Base-by-base conservation (phyloP, 2,888 invertebrate species). In the Torymus aiolomorphi region DNA sequence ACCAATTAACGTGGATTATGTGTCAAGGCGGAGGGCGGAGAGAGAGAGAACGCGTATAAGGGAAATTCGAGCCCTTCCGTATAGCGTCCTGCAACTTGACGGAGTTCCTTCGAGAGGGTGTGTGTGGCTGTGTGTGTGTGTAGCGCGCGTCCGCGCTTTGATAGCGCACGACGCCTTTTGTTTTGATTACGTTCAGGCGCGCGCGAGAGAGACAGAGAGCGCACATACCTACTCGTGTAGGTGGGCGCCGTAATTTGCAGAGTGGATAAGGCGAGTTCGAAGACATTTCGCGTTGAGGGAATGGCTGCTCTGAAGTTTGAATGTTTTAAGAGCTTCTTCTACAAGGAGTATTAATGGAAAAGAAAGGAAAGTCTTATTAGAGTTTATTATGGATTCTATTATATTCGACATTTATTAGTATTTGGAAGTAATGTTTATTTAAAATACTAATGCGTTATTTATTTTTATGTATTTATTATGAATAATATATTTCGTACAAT, bases 1-100 rank as follows among this genome's bases (percentile, higher is more conserved):
- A 87, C 85, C 86, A 88, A 88, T 88, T 87, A 87, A 87, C 84
- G 84, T 84, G 84, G 85, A 87, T 88, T 87, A 86, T 85, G 83
- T 83, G 84, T 84, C 65, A 74, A 65, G 52, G 70, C 62, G 51
- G 52, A 51, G 42, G 31, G 13, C 13, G 16, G 59, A 16, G 57
- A n/a, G 11, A 51, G 16, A 11, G 63, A 31, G 63, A 51, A 67
- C 67, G 59, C 59, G 56, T 31, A 24, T 49, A 61, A 70, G 74
- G 78, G 74, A 74, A 74, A 79, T 70, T 79, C 70, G 78, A 79
- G 78, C 74, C 70, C 74, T 59, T 65, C 24, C 66, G 42, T 42
- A 42, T 54, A 20, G 67, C 14, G 18, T 54, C 54, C 20, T n/a
- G 57, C 57, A 57, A 18, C 18, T 18, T 16, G 57, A 12, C 18